A percentile compares a stretch with the other conserved stretches of the same genome.
Conservation (phyloP, 2,113 vertebrate species). For the Rhinopomastus cyanomelas region DNA sequence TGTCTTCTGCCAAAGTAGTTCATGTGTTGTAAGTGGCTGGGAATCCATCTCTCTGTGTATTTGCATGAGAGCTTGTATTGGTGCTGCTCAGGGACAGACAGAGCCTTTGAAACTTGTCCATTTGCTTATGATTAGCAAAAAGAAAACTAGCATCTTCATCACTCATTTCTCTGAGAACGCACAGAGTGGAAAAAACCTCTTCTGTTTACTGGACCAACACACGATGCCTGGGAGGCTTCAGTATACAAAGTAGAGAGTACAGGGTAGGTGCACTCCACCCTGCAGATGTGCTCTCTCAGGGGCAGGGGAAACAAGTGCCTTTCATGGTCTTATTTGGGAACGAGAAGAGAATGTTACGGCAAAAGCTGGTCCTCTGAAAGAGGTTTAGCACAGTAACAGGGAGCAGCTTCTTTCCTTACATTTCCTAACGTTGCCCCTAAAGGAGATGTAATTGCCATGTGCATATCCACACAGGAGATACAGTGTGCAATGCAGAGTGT, state of each 20-base stretch:
- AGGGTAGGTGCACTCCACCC: background rate
- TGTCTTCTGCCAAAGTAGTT: background rate
- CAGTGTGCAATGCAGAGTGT: background rate
- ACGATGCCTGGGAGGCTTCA: background rate
- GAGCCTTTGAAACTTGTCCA: background rate
- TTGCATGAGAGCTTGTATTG: background rate
- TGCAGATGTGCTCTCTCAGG: background rate
- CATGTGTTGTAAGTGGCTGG: background rate
- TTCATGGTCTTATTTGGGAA: background rate
- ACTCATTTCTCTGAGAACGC: background rate
- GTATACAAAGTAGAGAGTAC: background rate
- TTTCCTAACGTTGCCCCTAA: background rate
- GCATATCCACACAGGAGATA: background rate
- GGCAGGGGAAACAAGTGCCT: background rate
- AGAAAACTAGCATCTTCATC: background rate
- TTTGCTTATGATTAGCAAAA: background rate
- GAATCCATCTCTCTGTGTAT: background rate
- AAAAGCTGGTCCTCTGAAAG: background rate
- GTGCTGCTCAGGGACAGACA: accelerated
- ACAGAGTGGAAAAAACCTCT: background rate
- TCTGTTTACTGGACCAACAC: background rate
- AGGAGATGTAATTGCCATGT: background rate
- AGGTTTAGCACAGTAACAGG: background rate
- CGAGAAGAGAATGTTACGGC: background rate
- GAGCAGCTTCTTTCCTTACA: background rate